These are phyloP conservation scores for Nyctereutes procyonoides DNA, from an alignment of 2,113 vertebrate genomes.

Conservation along the genomic window DNA sequence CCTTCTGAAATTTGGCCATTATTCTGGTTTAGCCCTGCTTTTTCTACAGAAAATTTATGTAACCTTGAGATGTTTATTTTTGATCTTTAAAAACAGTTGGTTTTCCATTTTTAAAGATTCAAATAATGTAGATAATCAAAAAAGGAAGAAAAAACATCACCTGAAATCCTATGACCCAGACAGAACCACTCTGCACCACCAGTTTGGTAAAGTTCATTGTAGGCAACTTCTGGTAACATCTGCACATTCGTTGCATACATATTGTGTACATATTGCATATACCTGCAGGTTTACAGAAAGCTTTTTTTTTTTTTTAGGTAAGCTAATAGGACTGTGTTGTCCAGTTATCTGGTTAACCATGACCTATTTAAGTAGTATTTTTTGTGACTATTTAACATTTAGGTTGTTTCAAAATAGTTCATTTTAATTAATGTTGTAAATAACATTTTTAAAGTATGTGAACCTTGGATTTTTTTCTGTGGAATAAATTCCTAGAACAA, in stretches of 20 bases:
- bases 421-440: conserved; percentile 37
- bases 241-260: fast-evolving
- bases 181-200: not conserved
- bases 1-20: not conserved
- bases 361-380: conserved; percentile 10
- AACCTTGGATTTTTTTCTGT: conserved; percentile 33
- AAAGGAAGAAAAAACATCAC: not conserved
- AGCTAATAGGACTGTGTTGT: not conserved
- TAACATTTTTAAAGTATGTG: not conserved
- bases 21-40: not conserved
- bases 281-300: not conserved
- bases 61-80: not conserved
- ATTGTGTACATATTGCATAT: fast-evolving
- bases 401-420: conserved; percentile 25
- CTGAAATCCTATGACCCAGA: not conserved
- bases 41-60: not conserved
- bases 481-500: conserved; percentile 32
- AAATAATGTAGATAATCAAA: not conserved
- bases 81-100: not conserved
- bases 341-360: not conserved
- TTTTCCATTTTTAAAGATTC: conserved; percentile 55
- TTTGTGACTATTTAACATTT: conserved; percentile 3
- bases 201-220: not conserved
- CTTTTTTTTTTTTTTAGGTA: not conserved
- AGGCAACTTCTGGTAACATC: fast-evolving